Evolutionary conservation across 2,113 vertebrate genomes (phyloP).

Genomic region (Miniopterus natalensis): DNA sequence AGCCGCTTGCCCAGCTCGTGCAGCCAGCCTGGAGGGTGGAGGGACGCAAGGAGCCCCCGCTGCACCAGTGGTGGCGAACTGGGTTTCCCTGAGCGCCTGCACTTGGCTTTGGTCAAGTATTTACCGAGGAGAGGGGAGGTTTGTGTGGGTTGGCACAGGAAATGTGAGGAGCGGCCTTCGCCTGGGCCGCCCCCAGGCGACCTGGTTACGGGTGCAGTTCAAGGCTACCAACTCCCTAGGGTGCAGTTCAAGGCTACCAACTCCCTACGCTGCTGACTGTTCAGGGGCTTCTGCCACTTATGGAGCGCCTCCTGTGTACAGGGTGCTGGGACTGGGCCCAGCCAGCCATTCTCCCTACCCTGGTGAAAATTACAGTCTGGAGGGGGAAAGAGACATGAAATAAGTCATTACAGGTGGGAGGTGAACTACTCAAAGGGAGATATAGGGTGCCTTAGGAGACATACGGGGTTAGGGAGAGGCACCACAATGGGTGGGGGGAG

Average conservation of each 20-base stretch:
- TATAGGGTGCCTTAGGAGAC: background rate
- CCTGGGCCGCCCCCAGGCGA: background rate
- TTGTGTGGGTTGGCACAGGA: background rate
- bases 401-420: background rate
- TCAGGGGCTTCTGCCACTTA: background rate
- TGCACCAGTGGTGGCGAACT: fast-evolving
- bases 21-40: slow-evolving; percentile 92
- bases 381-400: background rate
- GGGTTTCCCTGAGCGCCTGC: background rate
- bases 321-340: background rate
- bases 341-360: background rate
- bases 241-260: background rate
- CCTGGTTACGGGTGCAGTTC: background rate
- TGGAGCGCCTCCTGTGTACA: background rate
- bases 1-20: slow-evolving; percentile 96
- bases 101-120: background rate
- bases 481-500: background rate
- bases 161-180: background rate
- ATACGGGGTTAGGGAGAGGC: background rate
- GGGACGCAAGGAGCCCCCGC: background rate
- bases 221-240: background rate
- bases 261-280: background rate
- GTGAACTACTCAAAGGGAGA: background rate
- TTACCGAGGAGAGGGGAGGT: background rate
- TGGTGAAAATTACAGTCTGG: background rate